phyloP scores from a whole-genome alignment of 1,140 invertebrate genomes.

The Drosophila tristis region DNA sequence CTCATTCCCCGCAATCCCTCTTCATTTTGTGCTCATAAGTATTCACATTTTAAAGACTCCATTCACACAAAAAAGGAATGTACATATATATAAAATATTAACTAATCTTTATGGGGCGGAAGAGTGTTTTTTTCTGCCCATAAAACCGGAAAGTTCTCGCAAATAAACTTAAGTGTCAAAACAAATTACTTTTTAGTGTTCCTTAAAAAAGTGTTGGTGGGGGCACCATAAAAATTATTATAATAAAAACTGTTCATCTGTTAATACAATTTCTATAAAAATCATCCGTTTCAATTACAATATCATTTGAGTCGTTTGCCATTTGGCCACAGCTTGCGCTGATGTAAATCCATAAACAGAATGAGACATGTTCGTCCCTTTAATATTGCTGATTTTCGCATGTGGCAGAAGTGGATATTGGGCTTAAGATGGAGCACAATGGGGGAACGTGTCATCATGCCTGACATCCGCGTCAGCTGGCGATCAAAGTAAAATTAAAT shows the following conservation, averaged over 20 bases:
- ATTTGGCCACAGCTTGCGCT: constrained; percentile 64
- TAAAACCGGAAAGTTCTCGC: constrained; percentile 34
- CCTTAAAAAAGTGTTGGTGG: neutral
- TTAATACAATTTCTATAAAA: constrained; percentile 68
- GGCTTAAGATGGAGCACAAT: constrained; percentile 4
- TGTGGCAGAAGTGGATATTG: constrained; percentile 1
- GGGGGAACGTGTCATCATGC: constrained; percentile 60
- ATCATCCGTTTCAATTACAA: constrained; percentile 68
- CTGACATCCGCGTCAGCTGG: constrained; percentile 72
- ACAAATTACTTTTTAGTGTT: constrained; percentile 23
- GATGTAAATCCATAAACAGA: constrained; percentile 75
- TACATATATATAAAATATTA: constrained; percentile 22
- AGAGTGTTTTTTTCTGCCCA: constrained; percentile 31
- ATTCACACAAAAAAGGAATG: constrained; percentile 9
- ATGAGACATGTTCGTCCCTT: constrained; percentile 58
- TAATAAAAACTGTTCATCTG: constrained; percentile 57
- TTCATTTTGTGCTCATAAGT: constrained; percentile 29
- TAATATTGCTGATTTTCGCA: constrained; percentile 57
- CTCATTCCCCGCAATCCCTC: neutral
- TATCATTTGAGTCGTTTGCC: constrained; percentile 31
- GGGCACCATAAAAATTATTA: constrained; percentile 25
- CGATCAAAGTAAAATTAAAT: constrained; percentile 83
- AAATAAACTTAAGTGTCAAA: constrained; percentile 54
- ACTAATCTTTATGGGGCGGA: constrained; percentile 43
- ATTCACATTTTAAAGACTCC: constrained; percentile 69